Base-by-base conservation (phyloP, 2,888 invertebrate species). In the Cyrtodaria siliqua region DNA sequence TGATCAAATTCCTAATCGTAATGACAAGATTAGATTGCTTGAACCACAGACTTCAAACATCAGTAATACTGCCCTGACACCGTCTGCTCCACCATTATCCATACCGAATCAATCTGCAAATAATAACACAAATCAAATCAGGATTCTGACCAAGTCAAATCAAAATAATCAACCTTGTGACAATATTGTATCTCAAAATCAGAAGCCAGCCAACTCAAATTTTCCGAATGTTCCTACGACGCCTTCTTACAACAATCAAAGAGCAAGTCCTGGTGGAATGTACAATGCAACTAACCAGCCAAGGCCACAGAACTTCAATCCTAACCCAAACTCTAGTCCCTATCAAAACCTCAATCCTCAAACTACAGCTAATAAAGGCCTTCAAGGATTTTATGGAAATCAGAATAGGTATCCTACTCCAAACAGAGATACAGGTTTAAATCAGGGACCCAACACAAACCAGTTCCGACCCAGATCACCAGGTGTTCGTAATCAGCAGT, bases 401-500 rank as follows among this genome's bases (percentile, higher is more conserved):
- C 78, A 72, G 24, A 62, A 55, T 27, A 60, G 72, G 23, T 64
- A 53, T 44, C 68, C 63, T 23, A 23, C 69, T 14, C 75, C 75
- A 23, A 60, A 56, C 18, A 63, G 62, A 69, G 78, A 78, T 38
- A 57, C 55, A 12, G 44, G 24, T 9, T 69, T 60, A 49, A 62
- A 55, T 44, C 76, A 61, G 26, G 44, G 38, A 14, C 49, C 49
- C 24, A 62, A 49, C n/a, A 49, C 61, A 57, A 68, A 78, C 53
- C 78, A 78, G 52, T 78, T 64, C 49, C 63, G 69, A 40, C 69
- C 78, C 20, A 59, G 78, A 29, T 78, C 78, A 23, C 78, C 78
- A 14, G 61, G 55, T 14, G 42, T 72, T 2, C 44, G 66, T 16
- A 69, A 69, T 44, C 68, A 68, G 9, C 60, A 52, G 33, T 60